Evolutionary conservation across 2,113 vertebrate species (phyloP), one percentile per base, ranked within the genome.

Genomic region (Ceuthmochares aereus): DNA sequence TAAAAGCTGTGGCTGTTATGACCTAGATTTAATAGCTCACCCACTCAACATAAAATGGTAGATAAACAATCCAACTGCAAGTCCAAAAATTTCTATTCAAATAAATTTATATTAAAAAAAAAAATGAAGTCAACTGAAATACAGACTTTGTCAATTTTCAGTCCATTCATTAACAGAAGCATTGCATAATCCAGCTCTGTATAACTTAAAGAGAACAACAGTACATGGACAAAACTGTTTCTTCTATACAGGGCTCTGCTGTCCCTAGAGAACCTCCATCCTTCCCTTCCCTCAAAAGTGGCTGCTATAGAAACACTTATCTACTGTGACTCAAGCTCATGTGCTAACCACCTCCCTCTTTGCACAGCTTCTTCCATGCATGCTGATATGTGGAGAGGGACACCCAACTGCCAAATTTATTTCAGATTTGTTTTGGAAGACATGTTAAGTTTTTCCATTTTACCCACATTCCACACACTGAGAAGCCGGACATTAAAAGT

Each of bases 371-470:
- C 73, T 92, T 72, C 37, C 0, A 0, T 68, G 73, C 77, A 19
- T 18, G 67, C 60, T 90, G 79, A 92, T 92, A 56, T 54, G 73
- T 45, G 58, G 58, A 77, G 88, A 90, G 66, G n/a, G 69, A 90
- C 40, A 1, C 64, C 40, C 54, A 84, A 42, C 36, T 81, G 62
- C 64, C 88, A 96, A 84, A 84, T 75, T 16, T 23, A 85, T 78
- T 94, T 90, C 60, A 88, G 55, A 55, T 93, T 88, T 86, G 51
- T 74, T 96, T 92, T 51, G 62, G 45, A 81, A 93, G 27, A 55
- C 54, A 32, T 6, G 37, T 26, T 90, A 89, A 84, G 64, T 93
- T 96, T 96, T 97, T 96, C 93, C 96, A 94, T 94, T 94, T 92
- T 70, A 81, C 21, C 18, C 26, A 9, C 60, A 45, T 95, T 96